Evolutionary conservation across 2,888 invertebrate genomes (phyloP).

Genomic region (Drosophila multiciliata): DNA sequence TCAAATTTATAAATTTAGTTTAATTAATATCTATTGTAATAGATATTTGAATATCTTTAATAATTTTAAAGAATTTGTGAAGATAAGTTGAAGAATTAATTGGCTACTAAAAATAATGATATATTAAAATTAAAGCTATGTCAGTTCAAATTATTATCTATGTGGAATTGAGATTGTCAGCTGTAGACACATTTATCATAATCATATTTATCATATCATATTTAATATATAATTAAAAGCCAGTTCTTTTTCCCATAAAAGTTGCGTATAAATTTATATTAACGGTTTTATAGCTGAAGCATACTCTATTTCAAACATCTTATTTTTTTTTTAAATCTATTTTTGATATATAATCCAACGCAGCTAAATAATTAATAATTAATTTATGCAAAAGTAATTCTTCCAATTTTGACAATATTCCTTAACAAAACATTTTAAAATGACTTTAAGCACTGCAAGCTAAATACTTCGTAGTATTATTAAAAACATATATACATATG

Average conservation of each 20-base stretch:
- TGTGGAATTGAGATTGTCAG: neutral
- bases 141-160: neutral
- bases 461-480: neutral
- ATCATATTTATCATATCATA: too few species aligned
- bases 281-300: neutral
- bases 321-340: neutral
- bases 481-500: neutral
- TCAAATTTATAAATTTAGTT: neutral
- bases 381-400: neutral
- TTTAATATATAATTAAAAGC: neutral
- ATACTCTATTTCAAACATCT: neutral
- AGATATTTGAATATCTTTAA: too few species aligned
- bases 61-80: neutral
- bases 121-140: neutral
- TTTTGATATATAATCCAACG: neutral
- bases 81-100: neutral
- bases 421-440: neutral
- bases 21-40: too few species aligned
- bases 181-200: neutral
- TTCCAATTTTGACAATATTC: neutral
- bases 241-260: neutral
- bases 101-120: neutral
- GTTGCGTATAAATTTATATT: neutral
- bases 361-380: neutral
- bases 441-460: neutral